Evolutionary conservation across 2,797 vertebrate genomes (phyloP), one percentile per base, ranked within the genome.

Genomic region (Oreochromis grahami): DNA sequence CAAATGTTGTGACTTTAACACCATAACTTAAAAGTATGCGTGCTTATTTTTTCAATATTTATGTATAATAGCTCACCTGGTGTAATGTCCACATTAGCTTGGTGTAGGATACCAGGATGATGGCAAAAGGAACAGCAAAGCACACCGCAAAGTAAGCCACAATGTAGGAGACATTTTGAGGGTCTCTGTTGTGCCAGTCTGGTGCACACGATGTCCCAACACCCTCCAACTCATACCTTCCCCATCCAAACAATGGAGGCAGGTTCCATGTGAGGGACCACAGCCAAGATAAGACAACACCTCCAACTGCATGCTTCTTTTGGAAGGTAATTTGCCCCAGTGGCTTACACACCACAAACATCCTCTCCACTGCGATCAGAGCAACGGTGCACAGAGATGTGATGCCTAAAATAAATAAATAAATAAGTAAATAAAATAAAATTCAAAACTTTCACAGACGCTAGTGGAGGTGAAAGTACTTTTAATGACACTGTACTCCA

Each of bases 211-310:
- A 97, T 1, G 96, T 97, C 89, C 94, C 92, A 1, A 96, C 94
- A 0, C 96, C 96, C 90, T 97, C 96, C 91, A 96, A 88, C 77
- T 97, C 94, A 29, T 96, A 96, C 79, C 92, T 94, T 74, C 96
- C 96, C 96, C 96, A 97, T 32, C 96, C 95, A 32, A 96, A 96
- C 50, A 97, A 92, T 1, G 96, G 96, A 1, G 96, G 96, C 5
- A 94, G 52, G 77, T 96, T 96, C 96, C 96, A 97, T 7, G 91
- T 80, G 12, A 97, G 88, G 58, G 96, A 97, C 96, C 96, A 97
- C n/a, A 94, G 77, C 96, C 96, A 97, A 45, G 94, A 94, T 7
- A 93, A 52, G 6, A 82, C 91, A 8, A 96, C 94, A 3, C 95
- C 96, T 38, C 88, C 88, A 7, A 87, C 5, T 0, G 95, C 96